Conservation (phyloP, 2,797 vertebrate species). For the Amazonetta brasiliensis region DNA sequence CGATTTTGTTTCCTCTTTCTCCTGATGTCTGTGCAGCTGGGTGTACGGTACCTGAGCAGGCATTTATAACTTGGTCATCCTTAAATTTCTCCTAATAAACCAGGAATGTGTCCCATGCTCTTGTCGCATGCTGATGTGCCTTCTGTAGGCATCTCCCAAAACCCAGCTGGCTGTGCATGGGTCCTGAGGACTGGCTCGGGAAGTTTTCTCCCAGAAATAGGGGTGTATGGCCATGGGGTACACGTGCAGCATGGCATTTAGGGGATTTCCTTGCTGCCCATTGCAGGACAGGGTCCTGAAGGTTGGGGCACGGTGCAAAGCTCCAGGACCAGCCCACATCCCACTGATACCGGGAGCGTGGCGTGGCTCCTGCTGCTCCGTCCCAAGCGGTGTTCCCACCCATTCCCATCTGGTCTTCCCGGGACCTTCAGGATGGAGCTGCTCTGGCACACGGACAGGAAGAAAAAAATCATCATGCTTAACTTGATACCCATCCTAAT, state of each 20-base stretch:
- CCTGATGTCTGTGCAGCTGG: background rate
- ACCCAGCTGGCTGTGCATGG: accelerated
- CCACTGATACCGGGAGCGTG: no score
- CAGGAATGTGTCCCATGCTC: background rate
- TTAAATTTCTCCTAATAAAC: background rate
- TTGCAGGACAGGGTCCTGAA: no score
- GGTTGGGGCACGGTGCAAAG: no score
- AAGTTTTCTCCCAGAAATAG: no score
- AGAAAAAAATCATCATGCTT: conserved; percentile 4
- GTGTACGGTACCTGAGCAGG: accelerated
- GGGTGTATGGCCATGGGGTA: no score
- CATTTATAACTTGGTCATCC: background rate
- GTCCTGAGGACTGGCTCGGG: background rate
- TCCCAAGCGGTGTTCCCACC: no score
- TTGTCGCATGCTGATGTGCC: background rate
- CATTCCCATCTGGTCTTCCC: no score
- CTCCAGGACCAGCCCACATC: no score
- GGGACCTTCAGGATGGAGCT: background rate
- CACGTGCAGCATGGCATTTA: no score
- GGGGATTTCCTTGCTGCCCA: no score
- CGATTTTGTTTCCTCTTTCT: background rate
- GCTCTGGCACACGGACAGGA: background rate
- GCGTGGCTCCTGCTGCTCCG: no score
- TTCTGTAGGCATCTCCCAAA: background rate
- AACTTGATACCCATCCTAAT: conserved; percentile 8